Base-by-base conservation (phyloP, 2,888 invertebrate species). In the Phasia obesa region DNA sequence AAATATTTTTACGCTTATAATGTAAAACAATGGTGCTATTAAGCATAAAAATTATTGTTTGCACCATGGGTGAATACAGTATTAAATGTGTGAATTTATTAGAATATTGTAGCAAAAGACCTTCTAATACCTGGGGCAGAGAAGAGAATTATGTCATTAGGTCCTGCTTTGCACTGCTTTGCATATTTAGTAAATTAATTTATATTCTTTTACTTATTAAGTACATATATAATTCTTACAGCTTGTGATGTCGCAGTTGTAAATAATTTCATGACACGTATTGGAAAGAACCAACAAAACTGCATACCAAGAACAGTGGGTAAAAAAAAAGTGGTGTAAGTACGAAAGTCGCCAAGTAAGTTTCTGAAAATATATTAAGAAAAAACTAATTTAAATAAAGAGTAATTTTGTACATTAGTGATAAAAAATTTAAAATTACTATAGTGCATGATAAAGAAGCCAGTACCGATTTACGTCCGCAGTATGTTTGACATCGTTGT, bases 41-140 rank as follows among this genome's bases (percentile, higher is more conserved):
- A 19, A 83, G 23, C 90, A 90, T 90, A 74, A 90, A 90, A 15
- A 89, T 9, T 21, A 87, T 21, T 3, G 88, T 87, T 73, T 88
- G 88, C 3, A 87, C 21, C 0, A 60, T 5, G n/a, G 79, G 77
- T 0, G 89, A 88, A 4, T 85, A 53, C 5, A 70, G 31, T 17
- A 89, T 55, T n/a, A 77, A 17, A 25, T 71, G 77, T 15, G 86
- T 86, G 1, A 87, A 4, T 17, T 59, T 49, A 80, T 87, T 87
- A 9, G 69, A 70, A 15, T 84, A 76, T 57, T 84, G 84, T 7
- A 86, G 59, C n/a, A 90, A 35, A 7, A 86, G 31, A n/a, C 84
- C 85, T 65, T 89, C 89, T 9, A 88, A 84, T 0, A 85, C 31
- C 89, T 89, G 25, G 1, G 57, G 38, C 1, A 53, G 19, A 42